Evolutionary conservation across 2,888 invertebrate species (phyloP).

Genomic region (Pilophorus perplexus): DNA sequence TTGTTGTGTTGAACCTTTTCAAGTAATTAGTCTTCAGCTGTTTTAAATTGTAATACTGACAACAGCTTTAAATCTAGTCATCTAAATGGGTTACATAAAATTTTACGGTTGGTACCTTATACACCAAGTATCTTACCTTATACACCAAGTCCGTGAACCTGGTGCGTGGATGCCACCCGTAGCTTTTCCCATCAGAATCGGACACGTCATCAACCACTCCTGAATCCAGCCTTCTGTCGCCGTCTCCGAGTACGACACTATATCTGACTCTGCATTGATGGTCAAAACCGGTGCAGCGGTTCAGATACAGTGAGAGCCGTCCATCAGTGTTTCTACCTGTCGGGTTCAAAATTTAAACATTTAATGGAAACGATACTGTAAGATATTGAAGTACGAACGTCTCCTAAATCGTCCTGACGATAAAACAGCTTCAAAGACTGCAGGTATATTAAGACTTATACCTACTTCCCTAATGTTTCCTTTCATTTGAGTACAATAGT

Average conservation of each 20-base stretch:
- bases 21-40: too few species aligned
- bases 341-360: too few species aligned
- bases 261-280: constrained; percentile 74
- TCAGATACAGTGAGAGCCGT: constrained; percentile 60
- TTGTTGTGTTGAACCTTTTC: too few species aligned
- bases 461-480: too few species aligned
- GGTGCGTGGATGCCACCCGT: constrained; percentile 67
- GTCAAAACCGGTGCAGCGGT: constrained; percentile 76
- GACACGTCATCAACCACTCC: constrained; percentile 69
- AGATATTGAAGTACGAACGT: too few species aligned
- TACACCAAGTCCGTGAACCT: constrained; percentile 60
- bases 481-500: too few species aligned
- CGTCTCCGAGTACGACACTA: constrained; percentile 66
- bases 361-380: neutral
- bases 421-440: too few species aligned
- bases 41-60: neutral
- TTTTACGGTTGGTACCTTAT: too few species aligned
- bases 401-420: too few species aligned
- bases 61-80: neutral
- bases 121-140: too few species aligned
- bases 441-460: too few species aligned
- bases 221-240: constrained; percentile 65
- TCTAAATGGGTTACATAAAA: too few species aligned
- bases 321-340: constrained; percentile 53
- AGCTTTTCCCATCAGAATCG: constrained; percentile 67